These are phyloP conservation scores for Chirona hameri DNA, from an alignment of 2,888 invertebrate genomes.

Conservation along the genomic window DNA sequence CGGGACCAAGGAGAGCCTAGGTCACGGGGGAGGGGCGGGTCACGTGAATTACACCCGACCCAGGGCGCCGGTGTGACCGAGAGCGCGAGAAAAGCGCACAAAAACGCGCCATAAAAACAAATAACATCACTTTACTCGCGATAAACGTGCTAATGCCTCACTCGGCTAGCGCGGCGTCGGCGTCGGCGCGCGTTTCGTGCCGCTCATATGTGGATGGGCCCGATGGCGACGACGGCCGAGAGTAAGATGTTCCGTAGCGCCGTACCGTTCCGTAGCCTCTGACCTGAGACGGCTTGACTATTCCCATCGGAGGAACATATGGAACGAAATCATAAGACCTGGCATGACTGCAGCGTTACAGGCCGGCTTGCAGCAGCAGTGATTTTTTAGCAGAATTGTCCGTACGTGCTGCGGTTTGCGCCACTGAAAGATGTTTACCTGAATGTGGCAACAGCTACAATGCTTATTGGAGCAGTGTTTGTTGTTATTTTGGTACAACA, in stretches of 20 bases:
- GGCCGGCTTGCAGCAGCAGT: too few species aligned
- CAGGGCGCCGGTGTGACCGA: neutral
- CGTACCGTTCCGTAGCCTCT: too few species aligned
- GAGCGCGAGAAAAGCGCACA: neutral
- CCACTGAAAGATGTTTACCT: too few species aligned
- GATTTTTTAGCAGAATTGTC: too few species aligned
- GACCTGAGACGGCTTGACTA: too few species aligned
- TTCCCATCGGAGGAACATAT: too few species aligned
- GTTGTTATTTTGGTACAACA: neutral
- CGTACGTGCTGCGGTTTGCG: too few species aligned
- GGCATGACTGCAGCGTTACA: too few species aligned
- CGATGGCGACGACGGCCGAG: neutral
- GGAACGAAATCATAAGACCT: too few species aligned
- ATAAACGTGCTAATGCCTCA: slow-evolving; percentile 11
- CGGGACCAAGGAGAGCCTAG: neutral
- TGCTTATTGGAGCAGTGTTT: neutral
- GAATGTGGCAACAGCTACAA: neutral
- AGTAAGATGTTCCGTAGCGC: too few species aligned
- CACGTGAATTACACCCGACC: slow-evolving; percentile 9
- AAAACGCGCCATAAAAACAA: slow-evolving; percentile 25
- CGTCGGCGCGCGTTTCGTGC: neutral
- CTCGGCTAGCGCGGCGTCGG: neutral
- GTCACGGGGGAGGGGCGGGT: slow-evolving; percentile 13
- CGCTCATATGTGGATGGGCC: neutral
- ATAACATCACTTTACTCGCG: slow-evolving; percentile 25